Evolutionary conservation across 2,113 vertebrate genomes (phyloP).

Genomic region (Dromiciops gliroides): DNA sequence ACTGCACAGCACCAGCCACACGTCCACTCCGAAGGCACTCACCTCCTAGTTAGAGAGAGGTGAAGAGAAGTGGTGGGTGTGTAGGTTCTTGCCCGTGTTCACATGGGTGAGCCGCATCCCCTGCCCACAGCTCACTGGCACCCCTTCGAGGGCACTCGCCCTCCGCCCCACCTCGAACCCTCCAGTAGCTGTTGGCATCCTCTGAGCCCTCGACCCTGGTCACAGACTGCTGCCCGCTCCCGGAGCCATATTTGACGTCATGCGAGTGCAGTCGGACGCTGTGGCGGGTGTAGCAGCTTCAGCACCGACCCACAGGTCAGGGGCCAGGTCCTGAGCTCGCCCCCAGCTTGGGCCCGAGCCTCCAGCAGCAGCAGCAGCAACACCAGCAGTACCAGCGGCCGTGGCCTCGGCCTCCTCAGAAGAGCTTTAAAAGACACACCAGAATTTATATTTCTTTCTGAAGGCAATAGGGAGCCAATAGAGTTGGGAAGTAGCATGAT

Average conservation of each 20-base stretch:
- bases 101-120: constrained; percentile 94
- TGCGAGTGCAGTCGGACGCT: constrained; percentile 96
- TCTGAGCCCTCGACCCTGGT: constrained; percentile 95
- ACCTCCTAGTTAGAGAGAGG: constrained; percentile 97
- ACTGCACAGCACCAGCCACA: constrained; percentile 94
- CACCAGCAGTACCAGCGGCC: no score
- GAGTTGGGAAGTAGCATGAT: no score
- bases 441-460: background rate
- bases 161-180: constrained; percentile 89
- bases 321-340: constrained; percentile 79
- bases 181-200: constrained; percentile 98
- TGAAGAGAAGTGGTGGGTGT: constrained; percentile 95
- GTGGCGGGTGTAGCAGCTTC: constrained; percentile 95
- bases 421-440: background rate
- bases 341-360: constrained; percentile 69
- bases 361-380: no score
- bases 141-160: constrained; percentile 89
- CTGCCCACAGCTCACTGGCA: constrained; percentile 92
- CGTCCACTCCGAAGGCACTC: constrained; percentile 97
- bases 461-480: background rate
- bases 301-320: constrained; percentile 97
- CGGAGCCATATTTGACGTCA: constrained; percentile 98
- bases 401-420: no score
- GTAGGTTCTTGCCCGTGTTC: constrained; percentile 95
- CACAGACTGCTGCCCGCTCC: constrained; percentile 98